phyloP scores from a whole-genome alignment of 2,113 vertebrate species.

The Diadophis punctatus region DNA sequence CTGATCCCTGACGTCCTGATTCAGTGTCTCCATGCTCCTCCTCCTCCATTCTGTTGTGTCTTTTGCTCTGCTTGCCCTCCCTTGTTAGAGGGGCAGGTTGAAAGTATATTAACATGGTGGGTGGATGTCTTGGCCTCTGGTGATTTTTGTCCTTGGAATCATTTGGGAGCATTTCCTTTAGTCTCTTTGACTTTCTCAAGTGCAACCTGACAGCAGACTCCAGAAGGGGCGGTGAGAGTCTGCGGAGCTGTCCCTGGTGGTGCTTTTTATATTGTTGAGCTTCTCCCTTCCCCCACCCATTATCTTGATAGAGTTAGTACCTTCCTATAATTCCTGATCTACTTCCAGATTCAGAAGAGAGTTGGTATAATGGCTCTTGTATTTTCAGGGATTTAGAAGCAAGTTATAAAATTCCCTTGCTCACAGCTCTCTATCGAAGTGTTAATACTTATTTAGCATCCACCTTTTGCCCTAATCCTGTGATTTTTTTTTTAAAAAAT shows the following conservation, averaged over 20 bases:
- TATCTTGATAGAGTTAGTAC: conserved; percentile 33
- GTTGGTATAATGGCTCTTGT: conserved; percentile 10
- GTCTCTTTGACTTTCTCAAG: conserved; percentile 30
- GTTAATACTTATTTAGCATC: neutral
- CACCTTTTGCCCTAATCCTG: too few relatives aligned
- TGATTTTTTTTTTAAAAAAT: neutral
- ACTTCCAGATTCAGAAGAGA: conserved; percentile 10
- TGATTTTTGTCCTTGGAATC: conserved; percentile 53
- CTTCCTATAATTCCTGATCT: conserved; percentile 8
- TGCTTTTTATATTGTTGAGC: conserved; percentile 52
- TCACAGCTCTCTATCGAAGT: neutral
- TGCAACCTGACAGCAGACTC: conserved; percentile 37
- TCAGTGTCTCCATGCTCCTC: neutral
- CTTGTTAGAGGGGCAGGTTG: neutral
- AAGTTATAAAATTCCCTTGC: conserved; percentile 5
- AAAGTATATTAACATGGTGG: neutral
- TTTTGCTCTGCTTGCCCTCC: neutral
- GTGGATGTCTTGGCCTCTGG: conserved; percentile 22
- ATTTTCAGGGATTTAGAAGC: conserved; percentile 16
- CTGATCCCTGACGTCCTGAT: neutral
- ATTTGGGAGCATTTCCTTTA: conserved; percentile 45
- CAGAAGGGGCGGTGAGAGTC: conserved; percentile 51
- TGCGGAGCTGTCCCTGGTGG: conserved; percentile 54
- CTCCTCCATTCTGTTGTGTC: neutral
- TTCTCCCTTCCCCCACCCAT: conserved; percentile 37